Base-by-base conservation (phyloP, 2,797 vertebrate genomes). In the Rhinichthys osculus region DNA sequence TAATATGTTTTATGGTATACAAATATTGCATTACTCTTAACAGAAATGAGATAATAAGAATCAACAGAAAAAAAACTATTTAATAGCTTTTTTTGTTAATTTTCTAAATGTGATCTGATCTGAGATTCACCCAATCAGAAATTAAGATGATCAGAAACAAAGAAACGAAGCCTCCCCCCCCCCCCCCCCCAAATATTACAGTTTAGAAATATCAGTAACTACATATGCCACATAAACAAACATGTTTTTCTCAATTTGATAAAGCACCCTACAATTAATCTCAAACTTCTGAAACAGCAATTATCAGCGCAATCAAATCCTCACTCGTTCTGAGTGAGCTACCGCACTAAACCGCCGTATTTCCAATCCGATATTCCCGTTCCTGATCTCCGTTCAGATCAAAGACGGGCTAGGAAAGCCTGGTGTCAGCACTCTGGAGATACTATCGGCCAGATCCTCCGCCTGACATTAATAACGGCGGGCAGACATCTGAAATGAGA, bases 401-500 rank as follows among this genome's bases (percentile, higher is more conserved):
- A 88, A 81, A 87, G 38, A 66, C 33, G 21, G 64, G 50, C 59
- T 50, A 33, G 42, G 73, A 87, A 89, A 87, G 70, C 79, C 77
- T 82, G 69, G 74, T 87, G 81, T 88, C 86, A 89, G 90, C 84
- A 87, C n/a, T 76, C 81, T 76, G 52, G 86, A 86, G 87, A 90
- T 87, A 84, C 38, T 90, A 92, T 90, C 87, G 44, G 70, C 79
- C 78, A 82, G 88, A 89, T 89, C 83, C 40, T 84, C 85, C 62
- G 81, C 76, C 87, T 84, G 89, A 91, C 88, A 87, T 90, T 90
- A 90, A 91, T 89, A 90, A 89, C 77, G 74, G 54, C 69, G 38
- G 79, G 78, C 72, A 85, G 87, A 88, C 85, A 85, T 90, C 86
- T 90, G 88, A 89, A 89, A 87, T 83, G 89, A 90, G 89, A 90